Base-by-base conservation (phyloP, 2,888 invertebrate species). In the Congeria kusceri region DNA sequence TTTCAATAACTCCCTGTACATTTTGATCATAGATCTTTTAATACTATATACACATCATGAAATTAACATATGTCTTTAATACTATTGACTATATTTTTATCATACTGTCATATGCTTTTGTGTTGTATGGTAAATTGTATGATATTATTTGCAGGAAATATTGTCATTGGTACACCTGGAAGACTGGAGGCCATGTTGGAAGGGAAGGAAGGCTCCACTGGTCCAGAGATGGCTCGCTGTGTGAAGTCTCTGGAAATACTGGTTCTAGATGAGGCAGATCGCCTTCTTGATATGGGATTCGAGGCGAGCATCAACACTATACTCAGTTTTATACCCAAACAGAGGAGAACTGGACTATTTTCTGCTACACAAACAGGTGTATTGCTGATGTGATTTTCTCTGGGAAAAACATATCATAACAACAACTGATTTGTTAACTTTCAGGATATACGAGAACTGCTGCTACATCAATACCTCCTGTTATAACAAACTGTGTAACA, bases 241-340 rank as follows among this genome's bases (percentile, higher is more conserved):
- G 95, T 98, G 4, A 98, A 97, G 92, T 80, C 84, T n/a, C 83
- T 94, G 96, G 99, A 99, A 94, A 95, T 99, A 56, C 94, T 99
- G 46, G 96, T 99, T 0, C 94, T 99, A 28, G 99, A 99, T 93
- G 99, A 99, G 95, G 99, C 99, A 0, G 99, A 99, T 93, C 95
- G 98, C 58, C 95, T 99, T 15, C 94, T 99, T 32, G 98, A 98
- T 92, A 95, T 98, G 82, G 99, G 99, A 1, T 99, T 99, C 93
- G 96, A 96, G 87, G 94, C 95, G 67, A 94, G 97, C 1, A 94
- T 99, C 20, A 97, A 97, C 86, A 96, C 96, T 20, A 99, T 99
- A 87, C 95, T 99, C 4, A 96, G 96, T 85, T 97, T 96, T 93
- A 94, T 99, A 49, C 99, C 99, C 0, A 96, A 98, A 46, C 98